These are phyloP conservation scores for Schizotus pectinicornis DNA, from an alignment of 2,888 invertebrate genomes.

Conservation along the genomic window DNA sequence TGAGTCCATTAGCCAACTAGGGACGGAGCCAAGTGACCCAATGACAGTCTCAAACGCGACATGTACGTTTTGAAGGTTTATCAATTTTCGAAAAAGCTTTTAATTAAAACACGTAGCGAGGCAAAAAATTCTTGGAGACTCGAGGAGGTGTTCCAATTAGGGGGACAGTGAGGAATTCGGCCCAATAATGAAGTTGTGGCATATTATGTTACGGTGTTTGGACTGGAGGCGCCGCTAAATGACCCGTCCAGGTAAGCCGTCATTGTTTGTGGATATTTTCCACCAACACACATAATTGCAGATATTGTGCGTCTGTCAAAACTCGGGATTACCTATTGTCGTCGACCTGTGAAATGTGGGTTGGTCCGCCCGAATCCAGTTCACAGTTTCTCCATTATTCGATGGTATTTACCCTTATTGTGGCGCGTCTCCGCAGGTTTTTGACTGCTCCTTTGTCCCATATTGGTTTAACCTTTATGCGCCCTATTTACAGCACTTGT, in stretches of 20 bases:
- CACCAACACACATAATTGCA: constrained; percentile 56
- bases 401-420: constrained; percentile 33
- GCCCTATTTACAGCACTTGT: constrained; percentile 39
- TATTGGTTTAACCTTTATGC: constrained; percentile 48
- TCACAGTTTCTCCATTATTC: constrained; percentile 33
- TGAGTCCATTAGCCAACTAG: too few species aligned
- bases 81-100: too few species aligned
- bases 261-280: constrained; percentile 53
- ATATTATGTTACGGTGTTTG: constrained; percentile 20
- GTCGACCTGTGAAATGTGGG: constrained; percentile 45
- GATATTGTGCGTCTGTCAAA: constrained; percentile 57
- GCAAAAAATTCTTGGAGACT: too few species aligned
- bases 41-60: too few species aligned
- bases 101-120: too few species aligned
- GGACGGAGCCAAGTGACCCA: too few species aligned
- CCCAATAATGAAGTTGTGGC: constrained; percentile 2
- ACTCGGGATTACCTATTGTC: constrained; percentile 56
- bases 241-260: constrained; percentile 17
- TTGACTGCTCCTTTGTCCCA: constrained; percentile 49
- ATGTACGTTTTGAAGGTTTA: too few species aligned
- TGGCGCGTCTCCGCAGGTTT: constrained; percentile 40
- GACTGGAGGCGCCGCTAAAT: constrained; percentile 22
- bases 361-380: constrained; percentile 38
- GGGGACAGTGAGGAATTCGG: too few species aligned
- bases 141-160: too few species aligned